phyloP scores from a whole-genome alignment of 2,888 invertebrate species.

The Dascillus cervinus region DNA sequence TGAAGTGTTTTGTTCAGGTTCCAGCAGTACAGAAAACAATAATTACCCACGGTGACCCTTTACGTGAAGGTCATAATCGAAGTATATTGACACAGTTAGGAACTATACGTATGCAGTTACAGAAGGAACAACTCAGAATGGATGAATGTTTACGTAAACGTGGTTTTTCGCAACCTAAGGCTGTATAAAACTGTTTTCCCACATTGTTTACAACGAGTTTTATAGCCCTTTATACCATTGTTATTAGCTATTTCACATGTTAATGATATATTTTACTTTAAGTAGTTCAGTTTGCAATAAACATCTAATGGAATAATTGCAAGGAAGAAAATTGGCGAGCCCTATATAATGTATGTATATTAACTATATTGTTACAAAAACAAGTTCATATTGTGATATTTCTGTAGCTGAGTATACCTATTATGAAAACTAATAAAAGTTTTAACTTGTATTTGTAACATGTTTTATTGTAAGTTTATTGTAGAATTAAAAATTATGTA shows the following conservation, averaged over 20 bases:
- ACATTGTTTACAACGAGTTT: conserved; percentile 12
- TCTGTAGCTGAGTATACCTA: too few relatives aligned
- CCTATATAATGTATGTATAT: too few relatives aligned
- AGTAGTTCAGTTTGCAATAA: too few relatives aligned
- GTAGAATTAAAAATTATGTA: too few relatives aligned
- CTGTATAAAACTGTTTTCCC: conserved; percentile 31
- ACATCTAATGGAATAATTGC: too few relatives aligned
- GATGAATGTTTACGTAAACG: conserved; percentile 43
- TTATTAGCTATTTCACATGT: conserved; percentile 16
- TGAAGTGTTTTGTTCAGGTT: conserved; percentile 38
- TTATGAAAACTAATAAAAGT: too few relatives aligned
- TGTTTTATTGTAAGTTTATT: too few relatives aligned
- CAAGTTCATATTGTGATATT: too few relatives aligned
- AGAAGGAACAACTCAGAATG: conserved; percentile 55
- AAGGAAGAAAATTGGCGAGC: too few relatives aligned
- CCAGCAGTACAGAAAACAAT: conserved; percentile 60
- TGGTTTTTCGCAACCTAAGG: conserved; percentile 38
- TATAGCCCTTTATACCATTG: conserved; percentile 14
- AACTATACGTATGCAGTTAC: conserved; percentile 58
- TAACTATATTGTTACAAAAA: too few relatives aligned
- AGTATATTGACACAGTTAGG: conserved; percentile 61
- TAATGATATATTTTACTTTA: conserved; percentile 14
- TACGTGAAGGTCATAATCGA: conserved; percentile 42
- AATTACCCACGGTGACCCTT: conserved; percentile 40
- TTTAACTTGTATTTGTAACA: too few relatives aligned